Evolutionary conservation across 1,140 invertebrate genomes (phyloP), one percentile per base, ranked within the genome.

Genomic region (Holcopasites calliopsidis): DNA sequence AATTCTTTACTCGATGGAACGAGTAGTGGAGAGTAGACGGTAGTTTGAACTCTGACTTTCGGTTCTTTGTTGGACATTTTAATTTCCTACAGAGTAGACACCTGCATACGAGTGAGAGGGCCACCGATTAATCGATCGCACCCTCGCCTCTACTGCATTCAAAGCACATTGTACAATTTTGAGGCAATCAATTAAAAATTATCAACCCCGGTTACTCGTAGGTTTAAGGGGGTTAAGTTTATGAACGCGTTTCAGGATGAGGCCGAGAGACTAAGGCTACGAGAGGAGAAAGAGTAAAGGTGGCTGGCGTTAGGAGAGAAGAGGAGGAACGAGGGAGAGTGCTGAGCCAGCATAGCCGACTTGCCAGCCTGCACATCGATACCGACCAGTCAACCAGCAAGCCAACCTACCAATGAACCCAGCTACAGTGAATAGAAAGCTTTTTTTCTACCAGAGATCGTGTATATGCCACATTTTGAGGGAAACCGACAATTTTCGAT

Each of bases 311-410:
- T 75, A n/a, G 76, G 74, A 61, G 44, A 80, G 76, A 73, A 70
- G 85, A 86, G 84, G 87, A 86, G 86, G 82, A 86, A 88, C 76
- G 87, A 90, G 88, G 87, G 86, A 91, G 88, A 91, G 85, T 91
- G 91, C 91, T 92, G 90, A 91, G 89, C 88, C 87, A 91, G 91
- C 91, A 91, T 83, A 90, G 87, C 88, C 84, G 83, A 84, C 88
- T 88, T 87, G 88, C 88, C 88, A 89, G 87, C 83, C 89, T 89
- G 89, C 90, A 88, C 90, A 91, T 92, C 90, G 90, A 92, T 92
- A 92, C 88, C 89, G 90, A 88, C 87, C 89, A 90, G 88, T 90
- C 88, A 90, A 88, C 88, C 86, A 89, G 86, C 89, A 82, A 86
- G 85, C 88, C 84, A 87, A 88, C 87, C 85, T 88, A 88, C 87